Evolutionary conservation across 2,113 vertebrate genomes (phyloP).

Genomic region (Oryzias javanicus): DNA sequence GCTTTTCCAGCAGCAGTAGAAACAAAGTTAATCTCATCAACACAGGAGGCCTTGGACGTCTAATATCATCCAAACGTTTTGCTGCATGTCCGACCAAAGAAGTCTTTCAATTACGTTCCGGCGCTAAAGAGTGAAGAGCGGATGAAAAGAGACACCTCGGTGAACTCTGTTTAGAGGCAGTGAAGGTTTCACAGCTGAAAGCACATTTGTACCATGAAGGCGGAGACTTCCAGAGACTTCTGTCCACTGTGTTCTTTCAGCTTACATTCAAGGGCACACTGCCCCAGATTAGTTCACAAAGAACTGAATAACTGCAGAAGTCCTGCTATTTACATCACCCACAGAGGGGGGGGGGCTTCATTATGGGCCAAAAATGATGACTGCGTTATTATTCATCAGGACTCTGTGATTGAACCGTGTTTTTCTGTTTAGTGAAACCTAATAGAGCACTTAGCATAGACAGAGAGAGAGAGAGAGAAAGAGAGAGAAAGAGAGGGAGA

Average conservation of each 20-base stretch:
- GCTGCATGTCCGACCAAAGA: conserved; percentile 14
- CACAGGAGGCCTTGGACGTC: conserved; percentile 22
- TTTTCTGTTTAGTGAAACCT: no score
- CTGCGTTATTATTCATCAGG: no score
- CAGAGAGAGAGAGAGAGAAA: no score
- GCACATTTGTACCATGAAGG: background rate
- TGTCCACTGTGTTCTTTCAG: conserved; percentile 1
- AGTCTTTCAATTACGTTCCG: conserved; percentile 9
- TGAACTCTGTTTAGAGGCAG: conserved; percentile 8
- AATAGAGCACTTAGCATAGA: no score
- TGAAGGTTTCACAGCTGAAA: conserved; percentile 4
- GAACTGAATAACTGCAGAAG: background rate
- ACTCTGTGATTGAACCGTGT: no score
- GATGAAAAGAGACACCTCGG: conserved; percentile 12
- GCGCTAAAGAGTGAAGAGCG: background rate
- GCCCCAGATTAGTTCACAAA: background rate
- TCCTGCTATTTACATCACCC: background rate
- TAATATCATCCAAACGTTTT: conserved; percentile 4
- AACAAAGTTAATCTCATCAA: background rate
- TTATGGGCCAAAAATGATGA: no score
- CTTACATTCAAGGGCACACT: background rate
- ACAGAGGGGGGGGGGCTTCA: no score
- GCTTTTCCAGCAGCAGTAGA: background rate
- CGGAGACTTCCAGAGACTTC: background rate
- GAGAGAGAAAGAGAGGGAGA: no score